Evolutionary conservation across 1,140 invertebrate genomes (phyloP).

Genomic region (Macrobrachium nipponense): DNA sequence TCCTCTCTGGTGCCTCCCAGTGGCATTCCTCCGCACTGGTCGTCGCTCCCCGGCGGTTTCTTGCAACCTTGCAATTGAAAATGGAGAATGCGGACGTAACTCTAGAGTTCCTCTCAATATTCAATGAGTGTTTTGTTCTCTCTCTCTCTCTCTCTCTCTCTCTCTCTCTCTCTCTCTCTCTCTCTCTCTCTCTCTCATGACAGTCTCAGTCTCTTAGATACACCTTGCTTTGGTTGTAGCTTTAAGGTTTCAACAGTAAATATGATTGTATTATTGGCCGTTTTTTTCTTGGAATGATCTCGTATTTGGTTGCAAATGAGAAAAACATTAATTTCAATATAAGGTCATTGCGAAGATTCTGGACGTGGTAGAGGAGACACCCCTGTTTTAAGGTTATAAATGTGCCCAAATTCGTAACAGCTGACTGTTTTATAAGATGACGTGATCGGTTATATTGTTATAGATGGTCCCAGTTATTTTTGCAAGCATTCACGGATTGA

Average conservation of each 20-base stretch:
- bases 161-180: conserved; percentile 2
- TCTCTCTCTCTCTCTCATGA: conserved; percentile 5
- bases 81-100: background rate
- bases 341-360: no score
- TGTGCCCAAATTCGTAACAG: no score
- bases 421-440: no score
- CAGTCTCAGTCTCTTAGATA: background rate
- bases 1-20: no score
- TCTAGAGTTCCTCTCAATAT: background rate
- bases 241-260: background rate
- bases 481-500: no score
- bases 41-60: background rate
- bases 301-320: background rate
- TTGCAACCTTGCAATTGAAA: background rate
- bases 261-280: background rate
- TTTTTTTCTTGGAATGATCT: background rate
- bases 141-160: conserved; percentile 35
- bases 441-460: no score
- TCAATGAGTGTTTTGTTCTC: conserved; percentile 14
- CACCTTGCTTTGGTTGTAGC: background rate
- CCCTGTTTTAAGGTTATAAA: no score
- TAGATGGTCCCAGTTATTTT: no score
- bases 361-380: no score
- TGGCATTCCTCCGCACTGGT: background rate
- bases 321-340: no score